phyloP scores from a whole-genome alignment of 2,888 invertebrate species.

The Torymus texanus region DNA sequence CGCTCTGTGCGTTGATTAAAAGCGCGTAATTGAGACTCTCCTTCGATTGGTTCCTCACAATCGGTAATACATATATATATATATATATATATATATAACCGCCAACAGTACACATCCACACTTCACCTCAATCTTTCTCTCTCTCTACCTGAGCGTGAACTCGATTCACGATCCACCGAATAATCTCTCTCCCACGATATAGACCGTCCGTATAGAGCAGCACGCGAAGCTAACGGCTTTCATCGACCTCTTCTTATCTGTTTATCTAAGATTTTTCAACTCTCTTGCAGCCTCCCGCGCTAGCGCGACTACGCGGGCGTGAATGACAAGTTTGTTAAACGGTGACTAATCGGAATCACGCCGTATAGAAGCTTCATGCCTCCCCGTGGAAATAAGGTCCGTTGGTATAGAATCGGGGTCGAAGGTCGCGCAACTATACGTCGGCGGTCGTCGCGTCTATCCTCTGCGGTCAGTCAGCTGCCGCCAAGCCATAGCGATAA shows the following conservation, averaged over 20 bases:
- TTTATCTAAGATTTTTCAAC: slow-evolving; percentile 42
- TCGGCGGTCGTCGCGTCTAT: background rate
- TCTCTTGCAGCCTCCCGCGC: slow-evolving; percentile 4
- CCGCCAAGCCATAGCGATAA: background rate
- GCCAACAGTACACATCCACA: too few species aligned
- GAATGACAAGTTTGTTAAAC: slow-evolving; percentile 43
- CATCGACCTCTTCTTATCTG: slow-evolving; percentile 38
- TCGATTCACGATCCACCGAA: slow-evolving; percentile 8
- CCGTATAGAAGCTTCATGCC: background rate
- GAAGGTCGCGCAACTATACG: slow-evolving; percentile 30
- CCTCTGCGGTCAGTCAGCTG: slow-evolving; percentile 1
- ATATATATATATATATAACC: too few species aligned
- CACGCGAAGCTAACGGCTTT: slow-evolving; percentile 33
- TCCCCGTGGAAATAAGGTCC: slow-evolving; percentile 8
- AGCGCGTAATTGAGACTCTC: background rate
- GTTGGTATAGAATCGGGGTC: slow-evolving; percentile 46
- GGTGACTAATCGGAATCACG: slow-evolving; percentile 28
- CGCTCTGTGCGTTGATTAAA: background rate
- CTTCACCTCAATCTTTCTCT: too few species aligned
- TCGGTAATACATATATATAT: too few species aligned
- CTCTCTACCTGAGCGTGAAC: slow-evolving; percentile 9
- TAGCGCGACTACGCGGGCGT: background rate
- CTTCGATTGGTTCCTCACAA: too few species aligned
- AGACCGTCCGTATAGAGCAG: too few species aligned
- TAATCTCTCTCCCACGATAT: too few species aligned